A percentile compares a stretch with the other conserved stretches of the same genome.
phyloP scores from a whole-genome alignment of 2,888 invertebrate species.

The Drosophila ezoana region DNA sequence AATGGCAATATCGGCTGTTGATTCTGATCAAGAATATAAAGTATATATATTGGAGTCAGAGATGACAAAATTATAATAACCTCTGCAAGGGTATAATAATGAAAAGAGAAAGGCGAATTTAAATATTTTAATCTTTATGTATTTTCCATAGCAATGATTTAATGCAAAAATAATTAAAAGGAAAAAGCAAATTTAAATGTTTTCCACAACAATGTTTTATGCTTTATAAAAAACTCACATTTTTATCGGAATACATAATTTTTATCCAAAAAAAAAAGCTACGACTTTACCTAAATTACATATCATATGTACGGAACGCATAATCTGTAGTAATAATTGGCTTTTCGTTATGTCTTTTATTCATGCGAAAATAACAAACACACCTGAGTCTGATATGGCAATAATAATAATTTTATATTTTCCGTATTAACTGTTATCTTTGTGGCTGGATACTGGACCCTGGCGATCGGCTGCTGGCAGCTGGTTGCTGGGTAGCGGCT shows the following conservation, averaged over 20 bases:
- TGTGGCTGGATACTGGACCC: conserved; percentile 25
- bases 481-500: conserved; percentile 6
- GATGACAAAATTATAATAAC: no score
- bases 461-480: conserved; percentile 10
- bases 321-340: conserved; percentile 21
- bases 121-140: no score
- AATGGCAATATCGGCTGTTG: no score
- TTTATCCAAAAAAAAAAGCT: not conserved
- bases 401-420: conserved; percentile 72
- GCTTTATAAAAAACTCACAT: not conserved
- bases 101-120: no score
- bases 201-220: not conserved
- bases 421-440: conserved; percentile 59
- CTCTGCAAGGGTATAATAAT: no score
- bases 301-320: not conserved
- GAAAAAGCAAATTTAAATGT: no score
- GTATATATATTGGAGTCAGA: no score
- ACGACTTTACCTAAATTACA: not conserved
- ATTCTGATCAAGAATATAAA: no score
- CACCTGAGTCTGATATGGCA: conserved; percentile 43
- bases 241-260: not conserved
- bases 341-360: conserved; percentile 20
- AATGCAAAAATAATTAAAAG: no score
- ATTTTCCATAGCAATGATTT: no score
- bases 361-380: conserved; percentile 32